These are phyloP conservation scores for Gnathochromis pfefferi DNA, from an alignment of 2,113 vertebrate genomes.

Conservation along the genomic window DNA sequence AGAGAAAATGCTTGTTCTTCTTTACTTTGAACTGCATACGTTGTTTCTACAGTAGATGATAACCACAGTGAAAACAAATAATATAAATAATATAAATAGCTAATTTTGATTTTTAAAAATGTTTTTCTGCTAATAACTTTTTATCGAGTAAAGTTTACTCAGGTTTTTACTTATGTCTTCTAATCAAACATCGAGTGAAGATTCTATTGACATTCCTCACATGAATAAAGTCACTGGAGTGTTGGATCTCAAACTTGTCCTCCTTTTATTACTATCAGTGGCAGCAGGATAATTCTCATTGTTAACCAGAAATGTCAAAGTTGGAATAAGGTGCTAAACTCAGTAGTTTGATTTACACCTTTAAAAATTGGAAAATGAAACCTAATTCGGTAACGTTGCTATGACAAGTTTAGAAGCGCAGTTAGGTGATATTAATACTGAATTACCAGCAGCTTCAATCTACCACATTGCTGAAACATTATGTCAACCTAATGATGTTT, in stretches of 20 bases:
- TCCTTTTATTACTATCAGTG: not conserved
- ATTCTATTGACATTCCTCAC: not conserved
- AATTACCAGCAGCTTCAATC: not conserved
- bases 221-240: not conserved
- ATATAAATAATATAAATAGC: not conserved
- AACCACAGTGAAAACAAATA: not conserved
- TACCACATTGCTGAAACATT: not conserved
- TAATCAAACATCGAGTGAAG: not conserved
- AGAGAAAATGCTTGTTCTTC: not conserved
- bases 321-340: not conserved
- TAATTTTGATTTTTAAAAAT: not conserved
- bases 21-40: not conserved
- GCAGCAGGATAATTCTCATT: not conserved
- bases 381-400: not conserved
- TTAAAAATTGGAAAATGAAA: not conserved
- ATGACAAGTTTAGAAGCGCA: not conserved
- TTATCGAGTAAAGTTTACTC: not conserved
- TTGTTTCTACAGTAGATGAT: not conserved
- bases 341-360: not conserved
- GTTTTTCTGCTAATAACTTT: not conserved
- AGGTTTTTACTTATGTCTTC: not conserved
- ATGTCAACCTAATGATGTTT: not conserved
- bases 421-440: not conserved
- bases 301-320: not conserved
- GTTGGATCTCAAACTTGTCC: not conserved